A percentile compares a stretch with the other conserved stretches of the same genome.
phyloP scores from a whole-genome alignment of 2,888 invertebrate species.

The Bombyx huttoni region DNA sequence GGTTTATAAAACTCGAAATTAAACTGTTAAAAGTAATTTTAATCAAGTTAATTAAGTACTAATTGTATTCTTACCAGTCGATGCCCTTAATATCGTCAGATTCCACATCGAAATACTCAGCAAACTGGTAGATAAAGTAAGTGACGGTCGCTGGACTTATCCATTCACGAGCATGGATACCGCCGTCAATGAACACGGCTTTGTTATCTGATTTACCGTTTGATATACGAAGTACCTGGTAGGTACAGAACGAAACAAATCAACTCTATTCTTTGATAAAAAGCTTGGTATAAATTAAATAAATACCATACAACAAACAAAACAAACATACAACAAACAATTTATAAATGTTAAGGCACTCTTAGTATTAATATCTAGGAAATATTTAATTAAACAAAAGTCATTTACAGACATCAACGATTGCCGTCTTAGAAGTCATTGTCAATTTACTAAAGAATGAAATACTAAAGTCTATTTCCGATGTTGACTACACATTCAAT shows the following conservation, averaged over 20 bases:
- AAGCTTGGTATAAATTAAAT: too few relatives aligned
- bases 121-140: slow-evolving; percentile 82
- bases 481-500: neutral
- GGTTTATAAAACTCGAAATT: too few relatives aligned
- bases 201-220: slow-evolving; percentile 77
- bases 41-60: too few relatives aligned
- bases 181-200: slow-evolving; percentile 84
- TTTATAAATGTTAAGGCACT: too few relatives aligned
- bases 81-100: slow-evolving; percentile 66
- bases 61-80: slow-evolving; percentile 38
- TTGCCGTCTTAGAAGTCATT: neutral
- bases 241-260: neutral
- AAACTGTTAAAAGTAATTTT: too few relatives aligned
- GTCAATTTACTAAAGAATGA: neutral
- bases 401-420: too few relatives aligned
- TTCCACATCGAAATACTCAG: slow-evolving; percentile 80
- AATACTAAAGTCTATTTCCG: neutral
- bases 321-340: too few relatives aligned
- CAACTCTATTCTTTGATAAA: too few relatives aligned
- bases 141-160: slow-evolving; percentile 88
- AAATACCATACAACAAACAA: too few relatives aligned
- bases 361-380: too few relatives aligned
- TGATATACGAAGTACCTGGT: slow-evolving; percentile 70
- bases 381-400: too few relatives aligned
- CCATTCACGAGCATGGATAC: slow-evolving; percentile 94